Conservation (phyloP, 2,797 vertebrate species). For the Microtus agrestis region DNA sequence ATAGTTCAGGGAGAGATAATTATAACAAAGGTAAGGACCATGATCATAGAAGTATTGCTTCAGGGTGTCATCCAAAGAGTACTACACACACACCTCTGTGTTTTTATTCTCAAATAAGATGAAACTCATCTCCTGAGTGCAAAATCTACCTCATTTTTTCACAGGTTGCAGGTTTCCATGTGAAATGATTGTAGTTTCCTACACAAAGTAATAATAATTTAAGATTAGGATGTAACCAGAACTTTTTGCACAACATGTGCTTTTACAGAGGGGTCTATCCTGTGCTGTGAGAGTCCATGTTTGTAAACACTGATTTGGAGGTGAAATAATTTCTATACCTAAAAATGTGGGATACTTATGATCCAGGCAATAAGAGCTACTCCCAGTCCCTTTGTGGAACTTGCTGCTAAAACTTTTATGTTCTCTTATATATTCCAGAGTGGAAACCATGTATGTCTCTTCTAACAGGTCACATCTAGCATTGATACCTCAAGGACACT, state of each 20-base stretch:
- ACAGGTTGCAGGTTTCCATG: not conserved
- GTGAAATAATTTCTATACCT: not conserved
- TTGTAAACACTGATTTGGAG: conserved; percentile 2
- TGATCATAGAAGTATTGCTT: not conserved
- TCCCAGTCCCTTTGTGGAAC: not conserved
- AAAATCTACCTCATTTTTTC: not conserved
- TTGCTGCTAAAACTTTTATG: not conserved
- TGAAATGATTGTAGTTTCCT: not conserved
- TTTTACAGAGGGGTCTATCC: not conserved
- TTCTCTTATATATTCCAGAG: not conserved
- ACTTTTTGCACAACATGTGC: not conserved
- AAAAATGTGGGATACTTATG: not conserved
- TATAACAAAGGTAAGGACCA: too few species aligned
- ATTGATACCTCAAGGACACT: not conserved
- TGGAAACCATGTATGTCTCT: not conserved
- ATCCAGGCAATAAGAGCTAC: not conserved
- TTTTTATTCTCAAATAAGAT: not conserved
- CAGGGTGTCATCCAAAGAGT: not conserved
- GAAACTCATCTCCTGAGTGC: not conserved
- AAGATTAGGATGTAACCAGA: not conserved
- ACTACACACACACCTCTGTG: accelerated
- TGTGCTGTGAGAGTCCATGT: not conserved
- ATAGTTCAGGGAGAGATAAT: not conserved
- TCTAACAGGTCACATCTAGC: not conserved
- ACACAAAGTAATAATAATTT: not conserved